Base-by-base conservation (phyloP, 2,113 vertebrate species). In the Paralichthys olivaceus region DNA sequence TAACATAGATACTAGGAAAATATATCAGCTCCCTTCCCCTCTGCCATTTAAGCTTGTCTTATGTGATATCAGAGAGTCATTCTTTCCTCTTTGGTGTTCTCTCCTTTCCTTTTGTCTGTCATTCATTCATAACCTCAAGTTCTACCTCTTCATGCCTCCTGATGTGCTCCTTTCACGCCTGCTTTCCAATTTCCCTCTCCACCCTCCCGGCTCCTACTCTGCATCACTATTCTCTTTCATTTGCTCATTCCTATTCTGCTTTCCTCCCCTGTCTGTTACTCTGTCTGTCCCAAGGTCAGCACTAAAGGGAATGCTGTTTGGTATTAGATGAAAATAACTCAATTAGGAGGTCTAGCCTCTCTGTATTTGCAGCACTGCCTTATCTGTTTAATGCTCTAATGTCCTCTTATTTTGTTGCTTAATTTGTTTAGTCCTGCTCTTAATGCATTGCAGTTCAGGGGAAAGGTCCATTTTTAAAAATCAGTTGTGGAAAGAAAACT, bases 221-320 rank as follows among this genome's bases (percentile, higher is more conserved):
- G 58, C 75, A 25, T 37, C 69, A 28, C 58, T 14, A 72, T 79
- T 81, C 66, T 84, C 45, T 69, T 72, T 84, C 25, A 80, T 86
- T 68, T 75, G 54, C 68, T 84, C 81, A 69, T 84, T 84, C 22
- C 60, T 54, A 81, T 84, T 86, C 74, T 62, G 67, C 68, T 61
- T 57, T 77, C 26, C 14, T 67, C 34, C 14, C 53, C 51, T 25
- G 34, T 69, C 76, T 66, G 29, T 72, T 72, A 32, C 51, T 28
- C 55, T 80, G 72, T 74, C 76, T 37, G 19, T 77, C 68, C 56
- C 57, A 9, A 75, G 83, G 85, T 91, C 86, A 84, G 63, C 3
- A 9, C 70, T 47, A 53, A 47, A 80, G 75, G 72, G 72, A 88
- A 56, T 62, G 40, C 61, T 56, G 45, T 71, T 68, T 3, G 22